These are phyloP conservation scores for Onychomys arenicola DNA, from an alignment of 2,797 vertebrate genomes.

Conservation along the genomic window DNA sequence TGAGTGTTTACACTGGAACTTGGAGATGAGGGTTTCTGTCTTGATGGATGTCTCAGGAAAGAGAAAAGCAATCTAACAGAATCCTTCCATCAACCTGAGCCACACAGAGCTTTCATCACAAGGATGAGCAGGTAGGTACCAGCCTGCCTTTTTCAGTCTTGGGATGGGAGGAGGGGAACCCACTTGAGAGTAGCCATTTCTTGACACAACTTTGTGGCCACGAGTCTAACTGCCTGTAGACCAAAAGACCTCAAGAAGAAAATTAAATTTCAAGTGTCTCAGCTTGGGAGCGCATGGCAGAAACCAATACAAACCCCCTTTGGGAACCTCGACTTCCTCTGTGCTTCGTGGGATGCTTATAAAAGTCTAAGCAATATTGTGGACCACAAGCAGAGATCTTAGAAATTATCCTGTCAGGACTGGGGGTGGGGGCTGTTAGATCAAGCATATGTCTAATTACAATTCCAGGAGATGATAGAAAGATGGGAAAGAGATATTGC, in stretches of 20 bases:
- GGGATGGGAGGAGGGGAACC: background rate
- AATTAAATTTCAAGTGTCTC: conserved; percentile 11
- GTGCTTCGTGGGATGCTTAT: background rate
- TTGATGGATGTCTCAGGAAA: background rate
- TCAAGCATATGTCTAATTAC: background rate
- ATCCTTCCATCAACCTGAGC: background rate
- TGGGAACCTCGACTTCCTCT: background rate
- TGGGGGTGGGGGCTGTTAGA: background rate
- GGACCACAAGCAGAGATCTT: background rate
- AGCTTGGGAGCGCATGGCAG: background rate
- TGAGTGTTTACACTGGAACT: background rate
- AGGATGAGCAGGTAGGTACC: background rate
- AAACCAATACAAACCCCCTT: background rate
- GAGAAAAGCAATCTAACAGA: background rate
- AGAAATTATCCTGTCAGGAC: background rate
- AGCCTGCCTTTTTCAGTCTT: background rate
- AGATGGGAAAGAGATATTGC: background rate
- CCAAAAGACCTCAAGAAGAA: background rate
- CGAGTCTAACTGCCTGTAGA: background rate
- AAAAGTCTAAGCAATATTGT: background rate
- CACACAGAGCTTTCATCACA: background rate
- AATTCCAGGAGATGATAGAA: background rate
- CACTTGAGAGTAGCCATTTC: background rate
- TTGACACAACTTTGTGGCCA: background rate
- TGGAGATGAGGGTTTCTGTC: background rate